Percentiles rank a stretch among this genome's conserved stretches.
These are phyloP conservation scores for Dichetophora obliterata DNA, from an alignment of 2,888 invertebrate genomes.

Conservation along the genomic window DNA sequence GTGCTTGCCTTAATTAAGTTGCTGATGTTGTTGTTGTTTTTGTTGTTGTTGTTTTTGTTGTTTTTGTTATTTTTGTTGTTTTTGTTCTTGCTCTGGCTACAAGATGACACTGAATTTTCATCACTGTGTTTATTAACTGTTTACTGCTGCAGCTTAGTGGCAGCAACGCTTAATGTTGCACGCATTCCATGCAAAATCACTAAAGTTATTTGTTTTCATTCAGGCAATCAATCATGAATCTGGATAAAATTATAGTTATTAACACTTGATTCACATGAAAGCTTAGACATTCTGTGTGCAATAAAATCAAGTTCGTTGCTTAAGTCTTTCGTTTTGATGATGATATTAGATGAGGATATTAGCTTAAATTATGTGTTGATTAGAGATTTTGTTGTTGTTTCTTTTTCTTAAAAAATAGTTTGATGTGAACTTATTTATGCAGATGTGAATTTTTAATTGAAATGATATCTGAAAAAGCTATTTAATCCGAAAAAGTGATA, in stretches of 20 bases:
- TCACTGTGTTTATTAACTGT: not conserved
- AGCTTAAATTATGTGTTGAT: no score
- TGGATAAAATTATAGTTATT: no score
- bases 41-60: no score
- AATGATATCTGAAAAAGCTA: not conserved
- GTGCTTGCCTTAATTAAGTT: not conserved
- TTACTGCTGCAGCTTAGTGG: not conserved
- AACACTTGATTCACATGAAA: no score
- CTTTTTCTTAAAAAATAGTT: not conserved
- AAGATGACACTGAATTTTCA: not conserved
- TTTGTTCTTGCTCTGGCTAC: not conserved
- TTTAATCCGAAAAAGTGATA: no score
- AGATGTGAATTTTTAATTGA: not conserved
- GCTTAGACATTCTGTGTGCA: not conserved
- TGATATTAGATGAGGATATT: no score
- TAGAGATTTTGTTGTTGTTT: not conserved
- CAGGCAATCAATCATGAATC: no score
- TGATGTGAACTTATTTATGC: not conserved
- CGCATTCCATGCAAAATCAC: not conserved
- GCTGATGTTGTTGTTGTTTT: not conserved
- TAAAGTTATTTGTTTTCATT: not conserved
- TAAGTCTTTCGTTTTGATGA: conserved; percentile 3
- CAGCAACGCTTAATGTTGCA: not conserved
- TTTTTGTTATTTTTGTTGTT: no score
- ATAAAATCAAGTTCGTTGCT: conserved; percentile 11